Percentiles rank a stretch among this genome's conserved stretches.
Evolutionary conservation across 2,888 invertebrate species (phyloP).

Genomic region (Hirtodrosophila duncani): DNA sequence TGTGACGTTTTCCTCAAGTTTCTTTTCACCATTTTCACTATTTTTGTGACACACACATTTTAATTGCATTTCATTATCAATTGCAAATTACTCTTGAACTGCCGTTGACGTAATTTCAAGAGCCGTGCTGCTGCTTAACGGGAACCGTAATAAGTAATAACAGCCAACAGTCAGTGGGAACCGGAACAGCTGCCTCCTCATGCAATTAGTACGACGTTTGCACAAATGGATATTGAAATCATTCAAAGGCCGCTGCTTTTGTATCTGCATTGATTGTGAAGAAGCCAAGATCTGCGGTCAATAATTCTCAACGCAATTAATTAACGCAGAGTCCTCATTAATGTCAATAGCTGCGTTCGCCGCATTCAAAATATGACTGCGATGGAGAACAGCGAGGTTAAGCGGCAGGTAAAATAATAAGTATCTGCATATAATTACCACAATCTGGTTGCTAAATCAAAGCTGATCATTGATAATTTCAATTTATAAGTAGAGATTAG

Average conservation of each 20-base stretch:
- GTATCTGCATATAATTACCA: too few species aligned
- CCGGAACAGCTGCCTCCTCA: conserved; percentile 26
- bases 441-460: too few species aligned
- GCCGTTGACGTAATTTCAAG: conserved; percentile 33
- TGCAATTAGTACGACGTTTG: conserved; percentile 49
- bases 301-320: too few species aligned
- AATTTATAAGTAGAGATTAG: too few species aligned
- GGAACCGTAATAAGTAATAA: conserved; percentile 16
- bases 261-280: too few species aligned
- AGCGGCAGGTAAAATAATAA: too few species aligned
- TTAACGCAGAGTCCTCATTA: too few species aligned
- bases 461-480: too few species aligned
- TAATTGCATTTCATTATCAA: conserved; percentile 69
- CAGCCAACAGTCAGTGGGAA: conserved; percentile 31
- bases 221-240: conserved; percentile 14
- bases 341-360: too few species aligned
- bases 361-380: too few species aligned
- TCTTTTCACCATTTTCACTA: conserved; percentile 13
- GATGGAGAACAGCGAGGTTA: too few species aligned
- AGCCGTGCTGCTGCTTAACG: conserved; percentile 17
- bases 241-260: too few species aligned
- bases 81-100: conserved; percentile 36
- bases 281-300: neutral
- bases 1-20: conserved; percentile 43
- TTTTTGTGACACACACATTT: conserved; percentile 29